Evolutionary conservation across 2,113 vertebrate genomes (phyloP).

Genomic region (Spilogale gracilis): DNA sequence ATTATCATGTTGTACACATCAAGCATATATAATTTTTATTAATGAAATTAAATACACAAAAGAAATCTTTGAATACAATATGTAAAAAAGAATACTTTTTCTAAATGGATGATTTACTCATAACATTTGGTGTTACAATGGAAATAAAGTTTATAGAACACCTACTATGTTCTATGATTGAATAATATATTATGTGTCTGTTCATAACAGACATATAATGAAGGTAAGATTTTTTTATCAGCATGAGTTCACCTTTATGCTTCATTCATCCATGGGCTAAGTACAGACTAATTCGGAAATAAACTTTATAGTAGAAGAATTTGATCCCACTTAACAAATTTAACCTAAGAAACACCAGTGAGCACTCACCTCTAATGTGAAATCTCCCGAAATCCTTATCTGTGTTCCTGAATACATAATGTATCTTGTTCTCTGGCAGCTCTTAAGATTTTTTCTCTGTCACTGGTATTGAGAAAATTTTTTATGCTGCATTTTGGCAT

Average conservation of each 20-base stretch:
- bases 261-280: background rate
- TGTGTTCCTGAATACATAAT: background rate
- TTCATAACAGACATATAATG: background rate
- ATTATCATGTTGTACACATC: background rate
- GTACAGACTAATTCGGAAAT: background rate
- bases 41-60: background rate
- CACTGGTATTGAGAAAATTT: background rate
- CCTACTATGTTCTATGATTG: background rate
- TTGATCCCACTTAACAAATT: conserved; percentile 14
- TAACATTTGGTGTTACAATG: background rate
- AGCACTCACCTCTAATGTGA: background rate
- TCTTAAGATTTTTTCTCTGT: background rate
- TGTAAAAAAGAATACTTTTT: background rate
- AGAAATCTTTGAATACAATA: background rate
- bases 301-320: background rate
- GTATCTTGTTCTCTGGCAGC: background rate
- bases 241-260: background rate
- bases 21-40: background rate
- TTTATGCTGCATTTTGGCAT: background rate
- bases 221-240: background rate
- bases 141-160: background rate
- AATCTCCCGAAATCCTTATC: background rate
- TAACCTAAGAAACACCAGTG: background rate
- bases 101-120: background rate
- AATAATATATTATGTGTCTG: background rate